Conservation (phyloP, 2,113 vertebrate genomes). For the Tupaia tana region DNA sequence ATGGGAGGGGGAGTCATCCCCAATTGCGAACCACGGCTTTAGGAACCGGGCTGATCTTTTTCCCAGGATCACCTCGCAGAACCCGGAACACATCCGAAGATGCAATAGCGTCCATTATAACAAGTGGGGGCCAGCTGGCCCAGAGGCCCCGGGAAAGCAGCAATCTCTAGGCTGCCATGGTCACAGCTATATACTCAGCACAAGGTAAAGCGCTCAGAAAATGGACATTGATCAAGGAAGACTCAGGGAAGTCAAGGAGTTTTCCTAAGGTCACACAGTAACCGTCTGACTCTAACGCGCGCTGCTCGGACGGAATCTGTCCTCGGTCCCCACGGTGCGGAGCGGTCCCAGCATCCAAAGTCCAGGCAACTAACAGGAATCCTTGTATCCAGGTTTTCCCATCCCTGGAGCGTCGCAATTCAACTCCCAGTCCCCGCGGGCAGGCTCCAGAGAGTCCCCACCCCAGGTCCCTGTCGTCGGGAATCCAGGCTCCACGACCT, state of each 20-base stretch:
- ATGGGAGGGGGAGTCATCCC: not conserved
- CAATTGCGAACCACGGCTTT: not conserved
- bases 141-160: not conserved
- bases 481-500: constrained; percentile 41
- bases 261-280: constrained; percentile 13
- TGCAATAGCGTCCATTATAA: not conserved
- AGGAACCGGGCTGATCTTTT: not conserved
- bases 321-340: not conserved
- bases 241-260: not conserved
- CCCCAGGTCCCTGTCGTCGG: not conserved
- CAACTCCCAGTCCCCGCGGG: not conserved
- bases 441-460: not conserved
- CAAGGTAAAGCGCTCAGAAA: constrained; percentile 43
- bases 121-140: not conserved
- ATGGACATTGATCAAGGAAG: not conserved
- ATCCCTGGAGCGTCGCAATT: not conserved
- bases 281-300: not conserved
- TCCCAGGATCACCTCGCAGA: not conserved
- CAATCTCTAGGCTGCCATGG: not conserved
- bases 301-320: not conserved
- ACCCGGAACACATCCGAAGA: not conserved
- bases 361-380: constrained; percentile 3
- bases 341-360: not conserved
- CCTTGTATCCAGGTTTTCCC: not conserved
- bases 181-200: not conserved